phyloP scores from a whole-genome alignment of 1,140 invertebrate species.

The Marisa cornuarietis region DNA sequence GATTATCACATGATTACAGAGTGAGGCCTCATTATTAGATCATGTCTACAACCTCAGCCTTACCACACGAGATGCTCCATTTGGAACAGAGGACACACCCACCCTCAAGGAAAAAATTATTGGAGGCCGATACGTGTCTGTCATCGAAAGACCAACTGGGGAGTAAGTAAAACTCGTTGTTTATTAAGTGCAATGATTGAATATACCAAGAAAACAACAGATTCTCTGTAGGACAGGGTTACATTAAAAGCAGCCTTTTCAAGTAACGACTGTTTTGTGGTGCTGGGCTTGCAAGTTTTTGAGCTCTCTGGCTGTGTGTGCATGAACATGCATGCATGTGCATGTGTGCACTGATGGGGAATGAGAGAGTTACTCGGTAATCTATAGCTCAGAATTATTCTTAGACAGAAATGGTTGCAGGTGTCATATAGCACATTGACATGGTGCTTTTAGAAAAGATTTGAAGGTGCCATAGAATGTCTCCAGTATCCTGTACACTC shows the following conservation, averaged over 20 bases:
- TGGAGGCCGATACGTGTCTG: conserved; percentile 27
- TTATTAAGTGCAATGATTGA: no score
- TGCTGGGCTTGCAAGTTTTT: background rate
- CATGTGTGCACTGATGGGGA: no score
- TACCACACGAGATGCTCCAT: conserved; percentile 22
- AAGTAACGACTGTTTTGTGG: no score
- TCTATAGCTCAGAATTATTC: no score
- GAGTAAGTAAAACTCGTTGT: background rate
- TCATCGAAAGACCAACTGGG: conserved; percentile 15
- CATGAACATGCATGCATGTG: background rate
- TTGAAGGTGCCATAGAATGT: no score
- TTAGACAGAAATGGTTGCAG: no score
- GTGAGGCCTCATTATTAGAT: conserved; percentile 16
- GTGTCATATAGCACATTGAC: no score
- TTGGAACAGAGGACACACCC: conserved; percentile 27
- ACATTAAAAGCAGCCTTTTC: no score
- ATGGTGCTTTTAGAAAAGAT: no score
- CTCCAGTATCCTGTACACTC: no score
- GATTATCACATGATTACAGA: background rate
- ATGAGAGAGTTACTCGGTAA: background rate
- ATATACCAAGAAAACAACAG: no score
- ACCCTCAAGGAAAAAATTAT: conserved; percentile 20
- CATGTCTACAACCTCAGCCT: conserved; percentile 5
- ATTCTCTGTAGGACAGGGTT: no score
- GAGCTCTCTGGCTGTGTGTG: background rate